A percentile compares a stretch with the other conserved stretches of the same genome.
Conservation (phyloP, 1,140 invertebrate species). For the Nasonia longicornis region DNA sequence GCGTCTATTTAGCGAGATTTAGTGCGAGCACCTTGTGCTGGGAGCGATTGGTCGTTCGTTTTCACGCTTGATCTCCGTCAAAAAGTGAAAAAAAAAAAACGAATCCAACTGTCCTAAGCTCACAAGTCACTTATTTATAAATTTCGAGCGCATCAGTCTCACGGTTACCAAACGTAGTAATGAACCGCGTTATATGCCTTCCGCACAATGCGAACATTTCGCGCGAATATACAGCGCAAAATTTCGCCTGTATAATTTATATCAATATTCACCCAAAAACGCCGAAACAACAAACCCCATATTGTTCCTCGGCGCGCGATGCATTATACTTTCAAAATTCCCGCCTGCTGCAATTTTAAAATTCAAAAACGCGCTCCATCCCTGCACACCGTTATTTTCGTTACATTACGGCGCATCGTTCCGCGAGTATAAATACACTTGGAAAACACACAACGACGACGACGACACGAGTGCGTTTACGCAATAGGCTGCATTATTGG, state of each 20-base stretch:
- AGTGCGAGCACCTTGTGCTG: not conserved
- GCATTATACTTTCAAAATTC: not conserved
- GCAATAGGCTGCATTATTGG: constrained; percentile 14
- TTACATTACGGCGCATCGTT: not conserved
- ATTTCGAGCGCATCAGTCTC: not conserved
- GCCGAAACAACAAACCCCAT: not conserved
- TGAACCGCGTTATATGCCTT: not conserved
- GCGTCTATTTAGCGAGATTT: not conserved
- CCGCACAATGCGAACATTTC: not conserved
- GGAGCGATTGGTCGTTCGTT: too few relatives aligned
- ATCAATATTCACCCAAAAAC: not conserved
- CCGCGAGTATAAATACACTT: not conserved
- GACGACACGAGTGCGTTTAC: not conserved
- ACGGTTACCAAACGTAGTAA: constrained; percentile 8
- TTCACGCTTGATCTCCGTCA: too few relatives aligned
- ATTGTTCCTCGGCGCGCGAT: not conserved
- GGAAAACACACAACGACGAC: not conserved
- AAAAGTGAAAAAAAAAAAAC: too few relatives aligned
- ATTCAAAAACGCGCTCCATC: not conserved
- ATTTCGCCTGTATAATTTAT: not conserved
- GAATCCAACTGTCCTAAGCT: too few relatives aligned
- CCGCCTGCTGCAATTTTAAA: not conserved
- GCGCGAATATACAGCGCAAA: not conserved
- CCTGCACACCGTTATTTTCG: too few relatives aligned
- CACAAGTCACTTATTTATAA: too few relatives aligned